Base-by-base conservation (phyloP, 53 echinoderm and acorn worm species). In the Stichopus horrens region DNA sequence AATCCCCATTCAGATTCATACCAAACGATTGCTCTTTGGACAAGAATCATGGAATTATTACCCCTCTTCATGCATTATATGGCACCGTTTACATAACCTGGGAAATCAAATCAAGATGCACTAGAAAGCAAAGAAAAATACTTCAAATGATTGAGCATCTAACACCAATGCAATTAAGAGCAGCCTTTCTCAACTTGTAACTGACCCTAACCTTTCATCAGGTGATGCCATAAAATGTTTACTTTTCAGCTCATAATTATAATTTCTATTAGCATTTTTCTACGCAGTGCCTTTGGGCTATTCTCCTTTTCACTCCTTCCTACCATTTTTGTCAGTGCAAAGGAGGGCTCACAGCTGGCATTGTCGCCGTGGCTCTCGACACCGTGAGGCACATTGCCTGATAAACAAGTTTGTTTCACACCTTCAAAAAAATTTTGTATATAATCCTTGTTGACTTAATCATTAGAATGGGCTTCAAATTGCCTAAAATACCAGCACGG, bases 371-470 rank as follows among this genome's bases (percentile, higher is more conserved):
- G 81, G 81, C 81, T 81, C 57, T 58, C 55, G 57, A 57, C 19
- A 81, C 81, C 81, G 81, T 58, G 14, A 81, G 81, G 81, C 81
- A 37, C 37, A 81, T 21, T 57, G 55, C 55, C 56, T 81, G 58
- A 58, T 57, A 81, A 81, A 81, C 57, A 81, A 58, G 18, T 81
- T 81, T 51, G 81, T 57, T 81, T 81, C 81, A 23, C 81, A 81
- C 81, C 81, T 81, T 21, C 57, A 81, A 81, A 81, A 18, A 58
- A 21, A 55, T 81, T 81, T 76, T 66, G 11, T 75, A 37, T 75
- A 57, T 18, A 81, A 57, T 81, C 19, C 81, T 58, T 81, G 81
- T 81, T 81, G 81, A 81, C 57, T 81, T 81, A 81, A 81, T n/a
- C 57, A 22, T 51, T 57, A 56, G 19, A 81, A 56, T 57, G 21